Evolutionary conservation across 2,797 vertebrate species (phyloP).

Genomic region (Ibycter americanus): DNA sequence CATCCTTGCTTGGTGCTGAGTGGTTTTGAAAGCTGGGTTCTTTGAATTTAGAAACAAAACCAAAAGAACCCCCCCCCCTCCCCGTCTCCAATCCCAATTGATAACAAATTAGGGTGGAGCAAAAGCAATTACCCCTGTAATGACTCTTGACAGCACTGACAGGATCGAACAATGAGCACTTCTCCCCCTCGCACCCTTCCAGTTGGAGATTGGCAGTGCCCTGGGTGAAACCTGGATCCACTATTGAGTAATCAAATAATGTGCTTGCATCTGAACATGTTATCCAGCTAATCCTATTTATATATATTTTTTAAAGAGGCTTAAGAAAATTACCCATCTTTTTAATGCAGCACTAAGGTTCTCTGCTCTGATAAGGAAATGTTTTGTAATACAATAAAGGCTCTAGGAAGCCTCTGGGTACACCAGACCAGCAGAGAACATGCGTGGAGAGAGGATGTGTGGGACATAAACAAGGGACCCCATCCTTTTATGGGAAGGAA

Average conservation of each 20-base stretch:
- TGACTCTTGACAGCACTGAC: conserved; percentile 78
- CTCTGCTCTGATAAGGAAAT: conserved; percentile 78
- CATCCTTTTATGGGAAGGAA: conserved; percentile 74
- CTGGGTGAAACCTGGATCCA: conserved; percentile 77
- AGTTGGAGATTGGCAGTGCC: conserved; percentile 75
- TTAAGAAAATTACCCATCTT: conserved; percentile 83
- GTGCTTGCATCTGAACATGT: conserved; percentile 77
- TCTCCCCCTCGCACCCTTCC: conserved; percentile 12
- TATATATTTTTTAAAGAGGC: conserved; percentile 75
- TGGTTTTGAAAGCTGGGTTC: background rate
- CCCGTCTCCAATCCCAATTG: background rate
- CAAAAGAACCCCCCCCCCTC: background rate
- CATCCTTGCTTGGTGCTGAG: background rate
- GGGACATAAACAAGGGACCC: conserved; percentile 71
- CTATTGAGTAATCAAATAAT: conserved; percentile 79
- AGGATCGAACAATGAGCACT: conserved; percentile 74
- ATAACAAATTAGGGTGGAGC: conserved; percentile 62
- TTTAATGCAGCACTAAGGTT: conserved; percentile 79
- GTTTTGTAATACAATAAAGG: conserved; percentile 80
- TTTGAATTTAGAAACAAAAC: conserved; percentile 36
- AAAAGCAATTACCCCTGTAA: conserved; percentile 74
- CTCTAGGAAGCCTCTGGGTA: conserved; percentile 78
- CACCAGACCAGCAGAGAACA: conserved; percentile 40
- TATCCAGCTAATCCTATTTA: conserved; percentile 81
- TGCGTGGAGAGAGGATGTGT: conserved; percentile 65